phyloP scores from a whole-genome alignment of 2,797 vertebrate species.

The Menidia menidia region DNA sequence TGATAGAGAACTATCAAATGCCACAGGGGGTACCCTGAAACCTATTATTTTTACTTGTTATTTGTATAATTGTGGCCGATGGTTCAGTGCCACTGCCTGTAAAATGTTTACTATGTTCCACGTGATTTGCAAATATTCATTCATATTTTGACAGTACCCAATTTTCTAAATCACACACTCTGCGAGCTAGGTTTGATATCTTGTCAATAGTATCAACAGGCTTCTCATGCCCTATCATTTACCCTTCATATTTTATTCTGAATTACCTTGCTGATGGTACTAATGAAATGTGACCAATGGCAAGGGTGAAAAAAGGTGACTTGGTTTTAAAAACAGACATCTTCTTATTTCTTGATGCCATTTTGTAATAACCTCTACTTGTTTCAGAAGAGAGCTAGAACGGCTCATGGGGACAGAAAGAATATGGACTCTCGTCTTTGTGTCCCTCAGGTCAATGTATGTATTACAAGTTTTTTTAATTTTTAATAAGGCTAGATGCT shows the following conservation, averaged over 20 bases:
- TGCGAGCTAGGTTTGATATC: constrained; percentile 30
- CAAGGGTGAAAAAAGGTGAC: constrained; percentile 29
- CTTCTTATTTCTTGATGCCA: constrained; percentile 48
- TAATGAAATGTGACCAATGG: constrained; percentile 66
- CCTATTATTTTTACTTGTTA: not conserved
- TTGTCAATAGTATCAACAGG: constrained; percentile 55
- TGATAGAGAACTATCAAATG: constrained; percentile 12
- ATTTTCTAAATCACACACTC: constrained; percentile 48
- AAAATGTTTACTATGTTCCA: not conserved
- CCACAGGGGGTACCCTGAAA: not conserved
- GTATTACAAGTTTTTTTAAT: too few species aligned
- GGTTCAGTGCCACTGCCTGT: not conserved
- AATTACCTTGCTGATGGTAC: constrained; percentile 68
- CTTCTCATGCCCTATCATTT: constrained; percentile 66
- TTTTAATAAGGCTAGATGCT: constrained; percentile 17
- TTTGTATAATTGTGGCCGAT: constrained; percentile 3
- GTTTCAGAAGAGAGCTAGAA: constrained; percentile 7
- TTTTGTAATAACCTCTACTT: constrained; percentile 61
- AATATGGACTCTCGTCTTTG: not conserved
- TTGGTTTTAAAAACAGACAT: constrained; percentile 58
- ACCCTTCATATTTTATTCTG: constrained; percentile 68
- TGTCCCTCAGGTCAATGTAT: not conserved
- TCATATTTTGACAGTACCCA: constrained; percentile 31
- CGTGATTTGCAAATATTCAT: constrained; percentile 6
- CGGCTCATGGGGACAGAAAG: not conserved